phyloP scores from a whole-genome alignment of 2,888 invertebrate genomes.

The Drosophila conformis region DNA sequence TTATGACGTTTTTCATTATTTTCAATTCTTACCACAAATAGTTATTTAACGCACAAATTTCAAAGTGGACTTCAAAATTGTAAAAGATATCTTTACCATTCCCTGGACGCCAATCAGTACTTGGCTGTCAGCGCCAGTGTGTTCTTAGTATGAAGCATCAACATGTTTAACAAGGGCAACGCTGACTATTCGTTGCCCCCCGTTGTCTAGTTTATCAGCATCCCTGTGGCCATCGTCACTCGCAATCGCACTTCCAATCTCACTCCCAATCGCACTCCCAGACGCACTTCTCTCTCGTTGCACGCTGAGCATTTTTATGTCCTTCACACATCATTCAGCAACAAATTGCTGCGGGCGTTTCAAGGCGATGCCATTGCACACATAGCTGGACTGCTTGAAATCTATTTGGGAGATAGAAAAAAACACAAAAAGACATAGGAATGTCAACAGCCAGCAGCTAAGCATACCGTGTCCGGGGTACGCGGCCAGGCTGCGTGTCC shows the following conservation, averaged over 20 bases:
- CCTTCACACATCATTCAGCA: conserved; percentile 81
- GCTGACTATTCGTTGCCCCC: conserved; percentile 56
- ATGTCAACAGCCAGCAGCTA: conserved; percentile 69
- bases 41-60: no score
- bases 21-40: background rate
- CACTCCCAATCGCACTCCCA: conserved; percentile 5
- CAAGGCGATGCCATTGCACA: conserved; percentile 48
- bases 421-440: conserved; percentile 26
- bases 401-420: conserved; percentile 65
- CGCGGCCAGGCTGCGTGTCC: conserved; percentile 76
- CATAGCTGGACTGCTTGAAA: conserved; percentile 61
- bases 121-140: conserved; percentile 42
- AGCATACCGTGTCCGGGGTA: conserved; percentile 43
- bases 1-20: background rate
- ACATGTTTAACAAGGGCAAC: conserved; percentile 59
- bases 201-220: conserved; percentile 63
- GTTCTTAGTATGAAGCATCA: conserved; percentile 57
- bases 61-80: conserved; percentile 14
- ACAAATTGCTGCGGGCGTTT: conserved; percentile 79
- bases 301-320: conserved; percentile 68
- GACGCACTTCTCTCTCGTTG: conserved; percentile 7
- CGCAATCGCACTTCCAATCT: conserved; percentile 7
- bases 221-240: conserved; percentile 1
- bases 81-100: conserved; percentile 14
- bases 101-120: conserved; percentile 25